Evolutionary conservation across 2,113 vertebrate species (phyloP).

Genomic region (Leiothrix lutea): DNA sequence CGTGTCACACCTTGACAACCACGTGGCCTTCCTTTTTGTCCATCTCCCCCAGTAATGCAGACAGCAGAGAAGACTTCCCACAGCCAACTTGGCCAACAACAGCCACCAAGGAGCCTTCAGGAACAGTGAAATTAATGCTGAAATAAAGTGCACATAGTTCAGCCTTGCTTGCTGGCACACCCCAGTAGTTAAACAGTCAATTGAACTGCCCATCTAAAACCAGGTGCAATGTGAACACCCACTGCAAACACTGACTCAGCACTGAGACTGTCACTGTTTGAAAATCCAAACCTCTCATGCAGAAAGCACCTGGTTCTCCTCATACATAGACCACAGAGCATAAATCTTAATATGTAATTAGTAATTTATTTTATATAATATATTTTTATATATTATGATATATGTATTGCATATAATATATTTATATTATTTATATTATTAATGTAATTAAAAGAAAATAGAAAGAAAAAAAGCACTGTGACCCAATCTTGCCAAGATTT

Average conservation of each 20-base stretch:
- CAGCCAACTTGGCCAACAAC: constrained; percentile 94
- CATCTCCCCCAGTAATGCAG: constrained; percentile 93
- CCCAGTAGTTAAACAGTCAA: background rate
- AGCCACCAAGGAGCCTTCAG: constrained; percentile 88
- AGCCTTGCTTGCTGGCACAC: background rate
- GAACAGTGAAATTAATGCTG: constrained; percentile 85
- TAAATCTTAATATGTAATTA: background rate
- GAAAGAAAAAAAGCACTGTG: background rate
- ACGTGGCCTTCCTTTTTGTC: constrained; percentile 87
- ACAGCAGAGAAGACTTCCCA: constrained; percentile 92
- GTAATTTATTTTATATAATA: too few species aligned
- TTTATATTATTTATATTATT: too few species aligned
- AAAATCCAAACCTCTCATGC: background rate
- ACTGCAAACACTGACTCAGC: background rate
- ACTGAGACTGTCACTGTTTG: background rate
- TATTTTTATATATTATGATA: too few species aligned
- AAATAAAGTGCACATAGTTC: constrained; percentile 13
- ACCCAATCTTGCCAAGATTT: background rate
- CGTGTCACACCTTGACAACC: constrained; percentile 81
- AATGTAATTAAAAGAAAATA: background rate
- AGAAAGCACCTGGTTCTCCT: background rate
- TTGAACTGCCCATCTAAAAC: background rate
- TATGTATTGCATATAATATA: too few species aligned
- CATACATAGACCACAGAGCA: background rate
- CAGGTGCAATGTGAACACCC: background rate